Conservation (phyloP, 1,140 invertebrate genomes). For the Bombus vancouverensis region DNA sequence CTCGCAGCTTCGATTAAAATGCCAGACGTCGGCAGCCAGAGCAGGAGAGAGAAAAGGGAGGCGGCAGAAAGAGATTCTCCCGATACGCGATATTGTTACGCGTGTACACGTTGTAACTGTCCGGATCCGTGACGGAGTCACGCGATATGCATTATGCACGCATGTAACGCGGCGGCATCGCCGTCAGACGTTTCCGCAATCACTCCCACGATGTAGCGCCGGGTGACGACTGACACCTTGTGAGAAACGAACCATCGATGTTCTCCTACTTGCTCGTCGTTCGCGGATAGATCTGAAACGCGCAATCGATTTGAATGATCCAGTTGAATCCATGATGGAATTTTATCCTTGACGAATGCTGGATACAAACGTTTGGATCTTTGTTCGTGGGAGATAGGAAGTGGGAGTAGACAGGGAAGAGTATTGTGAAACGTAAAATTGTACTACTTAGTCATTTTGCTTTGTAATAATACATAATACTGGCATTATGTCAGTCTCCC, state of each 20-base stretch:
- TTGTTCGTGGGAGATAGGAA: neutral
- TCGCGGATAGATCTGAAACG: neutral
- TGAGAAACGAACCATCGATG: slow-evolving; percentile 61
- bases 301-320: neutral
- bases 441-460: neutral
- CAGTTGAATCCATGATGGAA: no score
- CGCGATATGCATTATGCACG: slow-evolving; percentile 72
- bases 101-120: slow-evolving; percentile 71
- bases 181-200: slow-evolving; percentile 66
- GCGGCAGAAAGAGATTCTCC: slow-evolving; percentile 45
- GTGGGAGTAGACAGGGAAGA: no score
- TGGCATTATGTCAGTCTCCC: neutral
- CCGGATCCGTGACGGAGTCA: slow-evolving; percentile 70
- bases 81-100: slow-evolving; percentile 70
- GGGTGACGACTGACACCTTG: slow-evolving; percentile 49
- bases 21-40: slow-evolving; percentile 60
- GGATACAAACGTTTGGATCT: neutral
- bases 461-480: neutral
- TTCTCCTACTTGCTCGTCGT: neutral
- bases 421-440: neutral
- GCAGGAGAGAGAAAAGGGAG: slow-evolving; percentile 19
- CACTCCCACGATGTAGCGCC: slow-evolving; percentile 62
- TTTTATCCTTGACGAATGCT: neutral
- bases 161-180: slow-evolving; percentile 58
- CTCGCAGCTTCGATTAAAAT: slow-evolving; percentile 66